Conservation (phyloP, 2,113 vertebrate genomes). For the Lampris incognitus region DNA sequence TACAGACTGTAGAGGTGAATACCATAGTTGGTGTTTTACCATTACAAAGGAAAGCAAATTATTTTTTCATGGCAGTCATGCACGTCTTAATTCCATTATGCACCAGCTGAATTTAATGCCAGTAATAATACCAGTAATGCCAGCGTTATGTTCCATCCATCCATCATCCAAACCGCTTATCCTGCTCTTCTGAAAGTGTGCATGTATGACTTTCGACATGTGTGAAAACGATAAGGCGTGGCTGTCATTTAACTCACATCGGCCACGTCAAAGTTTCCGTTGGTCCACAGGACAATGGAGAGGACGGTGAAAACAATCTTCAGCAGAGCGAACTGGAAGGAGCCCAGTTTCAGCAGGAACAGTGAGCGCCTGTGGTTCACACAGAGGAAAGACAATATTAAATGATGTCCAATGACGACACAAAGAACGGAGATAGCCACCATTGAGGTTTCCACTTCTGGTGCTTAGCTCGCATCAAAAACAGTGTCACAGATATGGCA, state of each 20-base stretch:
- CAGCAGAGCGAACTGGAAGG: conserved; percentile 87
- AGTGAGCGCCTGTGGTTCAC: conserved; percentile 76
- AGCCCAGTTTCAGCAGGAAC: conserved; percentile 89
- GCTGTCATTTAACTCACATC: conserved; percentile 80
- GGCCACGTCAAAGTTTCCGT: conserved; percentile 77
- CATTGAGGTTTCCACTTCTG: not conserved
- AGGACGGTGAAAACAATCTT: conserved; percentile 86
- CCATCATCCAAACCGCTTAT: too few relatives aligned
- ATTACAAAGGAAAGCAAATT: not conserved
- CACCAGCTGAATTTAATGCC: too few relatives aligned
- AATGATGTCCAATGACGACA: not conserved
- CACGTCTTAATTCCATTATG: too few relatives aligned
- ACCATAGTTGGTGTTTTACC: conserved; percentile 81
- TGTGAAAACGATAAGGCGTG: not conserved
- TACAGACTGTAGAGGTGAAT: conserved; percentile 84
- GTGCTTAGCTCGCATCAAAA: too few relatives aligned
- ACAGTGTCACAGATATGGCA: too few relatives aligned
- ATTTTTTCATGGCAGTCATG: too few relatives aligned
- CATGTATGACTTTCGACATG: not conserved
- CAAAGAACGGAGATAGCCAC: not conserved
- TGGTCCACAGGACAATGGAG: conserved; percentile 87
- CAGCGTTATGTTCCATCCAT: too few relatives aligned
- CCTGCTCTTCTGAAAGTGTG: not conserved
- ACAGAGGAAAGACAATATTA: conserved; percentile 27
- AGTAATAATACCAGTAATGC: too few relatives aligned